Evolutionary conservation across 2,113 vertebrate genomes (phyloP), one percentile per base, ranked within the genome.

Genomic region (Petrocephalus microphthalmus): DNA sequence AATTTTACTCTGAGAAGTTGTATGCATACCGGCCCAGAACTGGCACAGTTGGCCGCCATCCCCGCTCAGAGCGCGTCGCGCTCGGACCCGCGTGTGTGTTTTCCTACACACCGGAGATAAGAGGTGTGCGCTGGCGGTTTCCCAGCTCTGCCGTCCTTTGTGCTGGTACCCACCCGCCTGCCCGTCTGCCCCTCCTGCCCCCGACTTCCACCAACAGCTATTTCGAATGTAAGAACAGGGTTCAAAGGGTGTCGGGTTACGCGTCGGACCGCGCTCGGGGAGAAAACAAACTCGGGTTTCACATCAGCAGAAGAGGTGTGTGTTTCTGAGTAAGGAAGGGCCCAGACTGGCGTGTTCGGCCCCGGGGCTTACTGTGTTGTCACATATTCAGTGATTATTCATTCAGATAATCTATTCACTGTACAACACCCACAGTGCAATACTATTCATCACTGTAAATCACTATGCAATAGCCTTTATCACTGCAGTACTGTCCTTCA

Each of bases 181-280:
- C 71, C 71, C 29, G 15, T 42, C 71, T 78, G 17, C 29, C 33
- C 33, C 71, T 51, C 49, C 49, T 33, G 67, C 87, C 33, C 19
- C 5, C 47, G 20, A 37, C 11, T 51, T 15, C 49, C 71, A 82
- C 29, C 19, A 83, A 54, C 22, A 84, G 54, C 13, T 71, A n/a
- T 87, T 87, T 45, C 1, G 7, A 87, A 20, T 56, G 60, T n/a
- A 67, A 25, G 29, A 60, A 51, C 82, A 49, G 86, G 25, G 84
- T 57, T 87, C 64, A 89, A 89, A 90, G 81, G 57, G 74, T 67
- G 47, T 20, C n/a, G 88, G 17, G 60, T 7, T 52, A 51, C 84
- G 19, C 64, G 87, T 89, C 89, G 92, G 78, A 52, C 37, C 47
- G 89, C 89, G 91, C 91, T 90, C 89, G 91, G 86, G 90, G 81